A percentile compares a stretch with the other conserved stretches of the same genome.
These are phyloP conservation scores for Callosobruchus maculatus DNA, from an alignment of 2,888 invertebrate genomes.

Conservation along the genomic window DNA sequence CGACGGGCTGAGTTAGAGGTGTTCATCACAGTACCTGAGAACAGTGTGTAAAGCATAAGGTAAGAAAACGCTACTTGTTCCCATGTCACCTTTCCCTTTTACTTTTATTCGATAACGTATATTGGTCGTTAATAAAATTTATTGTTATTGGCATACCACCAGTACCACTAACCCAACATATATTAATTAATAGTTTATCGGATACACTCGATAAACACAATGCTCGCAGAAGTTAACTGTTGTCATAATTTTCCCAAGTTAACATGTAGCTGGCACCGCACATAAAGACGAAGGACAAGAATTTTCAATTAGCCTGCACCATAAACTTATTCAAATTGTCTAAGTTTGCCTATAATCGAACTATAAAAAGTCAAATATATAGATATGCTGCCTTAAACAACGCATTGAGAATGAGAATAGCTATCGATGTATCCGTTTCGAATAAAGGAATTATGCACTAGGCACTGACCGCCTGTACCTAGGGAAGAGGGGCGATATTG, in stretches of 20 bases:
- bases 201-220: background rate
- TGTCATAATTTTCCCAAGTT: background rate
- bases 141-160: background rate
- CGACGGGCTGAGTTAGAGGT: too few relatives aligned
- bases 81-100: background rate
- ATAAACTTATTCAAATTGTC: background rate
- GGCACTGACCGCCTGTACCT: too few relatives aligned
- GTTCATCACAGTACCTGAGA: too few relatives aligned
- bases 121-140: background rate
- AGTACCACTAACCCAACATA: background rate
- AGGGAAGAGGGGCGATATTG: too few relatives aligned
- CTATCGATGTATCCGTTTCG: background rate
- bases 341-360: background rate
- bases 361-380: background rate
- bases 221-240: background rate
- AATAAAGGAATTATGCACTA: too few relatives aligned
- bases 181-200: background rate
- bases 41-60: background rate
- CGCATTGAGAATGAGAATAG: background rate
- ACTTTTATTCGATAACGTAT: background rate
- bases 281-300: background rate
- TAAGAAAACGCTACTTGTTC: background rate
- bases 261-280: background rate
- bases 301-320: background rate
- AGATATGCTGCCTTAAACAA: background rate